These are phyloP conservation scores for Drosophila helvetica DNA, from an alignment of 2,888 invertebrate genomes.

Conservation along the genomic window DNA sequence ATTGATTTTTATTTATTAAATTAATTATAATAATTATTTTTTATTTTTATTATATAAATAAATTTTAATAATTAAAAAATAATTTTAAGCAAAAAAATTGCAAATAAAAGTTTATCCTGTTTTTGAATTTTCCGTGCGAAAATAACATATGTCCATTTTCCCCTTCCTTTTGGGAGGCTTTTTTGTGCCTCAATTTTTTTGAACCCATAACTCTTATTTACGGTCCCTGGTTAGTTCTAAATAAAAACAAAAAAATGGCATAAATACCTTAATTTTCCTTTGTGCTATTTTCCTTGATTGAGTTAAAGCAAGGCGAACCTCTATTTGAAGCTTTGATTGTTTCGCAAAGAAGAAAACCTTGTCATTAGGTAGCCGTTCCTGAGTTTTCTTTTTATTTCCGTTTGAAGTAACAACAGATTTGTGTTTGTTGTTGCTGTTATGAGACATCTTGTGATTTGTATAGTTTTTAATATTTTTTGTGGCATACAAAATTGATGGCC, in stretches of 20 bases:
- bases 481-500: constrained; percentile 15
- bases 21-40: no score
- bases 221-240: no score
- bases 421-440: constrained; percentile 21
- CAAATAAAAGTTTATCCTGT: no score
- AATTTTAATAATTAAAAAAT: no score
- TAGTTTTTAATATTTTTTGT: constrained; percentile 18
- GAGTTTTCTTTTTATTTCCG: not conserved
- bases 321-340: constrained; percentile 48
- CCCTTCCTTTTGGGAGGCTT: no score
- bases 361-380: constrained; percentile 19
- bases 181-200: no score
- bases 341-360: constrained; percentile 35
- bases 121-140: no score
- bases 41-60: no score
- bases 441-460: constrained; percentile 22
- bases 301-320: constrained; percentile 44
- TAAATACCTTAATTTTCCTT: constrained; percentile 41
- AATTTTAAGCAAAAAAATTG: no score
- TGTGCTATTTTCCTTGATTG: constrained; percentile 47
- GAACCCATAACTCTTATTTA: no score
- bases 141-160: no score
- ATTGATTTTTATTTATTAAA: no score
- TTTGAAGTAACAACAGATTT: not conserved
- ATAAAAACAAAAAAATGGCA: not conserved